These are phyloP conservation scores for Trichomalopsis sarcophagae DNA, from an alignment of 1,140 invertebrate species.

Conservation along the genomic window DNA sequence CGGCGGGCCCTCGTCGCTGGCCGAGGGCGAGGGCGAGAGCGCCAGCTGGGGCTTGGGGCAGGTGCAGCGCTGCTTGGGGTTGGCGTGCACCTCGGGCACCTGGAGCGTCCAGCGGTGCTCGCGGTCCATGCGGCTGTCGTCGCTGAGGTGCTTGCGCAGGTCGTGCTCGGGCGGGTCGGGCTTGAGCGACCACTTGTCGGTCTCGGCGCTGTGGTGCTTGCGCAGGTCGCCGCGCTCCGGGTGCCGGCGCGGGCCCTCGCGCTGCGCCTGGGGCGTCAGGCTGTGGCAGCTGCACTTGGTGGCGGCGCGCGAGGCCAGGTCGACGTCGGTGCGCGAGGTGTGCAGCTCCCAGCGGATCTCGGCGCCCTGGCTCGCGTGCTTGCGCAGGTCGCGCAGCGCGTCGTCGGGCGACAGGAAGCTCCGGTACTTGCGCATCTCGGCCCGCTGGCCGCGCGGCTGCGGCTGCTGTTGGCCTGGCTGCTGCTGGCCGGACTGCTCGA, in stretches of 20 bases:
- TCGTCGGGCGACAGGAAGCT: conserved; percentile 70
- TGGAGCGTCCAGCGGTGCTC: conserved; percentile 61
- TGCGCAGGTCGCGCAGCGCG: conserved; percentile 65
- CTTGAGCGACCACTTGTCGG: conserved; percentile 69
- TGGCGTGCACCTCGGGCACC: conserved; percentile 69
- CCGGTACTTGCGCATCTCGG: conserved; percentile 42
- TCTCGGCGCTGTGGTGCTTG: conserved; percentile 72
- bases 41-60: conserved; percentile 66
- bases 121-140: conserved; percentile 69
- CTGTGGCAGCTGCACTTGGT: conserved; percentile 63
- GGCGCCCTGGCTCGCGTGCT: conserved; percentile 62
- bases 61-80: conserved; percentile 69
- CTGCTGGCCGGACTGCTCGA: conserved; percentile 61
- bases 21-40: conserved; percentile 53
- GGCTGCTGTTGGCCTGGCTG: conserved; percentile 49
- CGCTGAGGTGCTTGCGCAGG: conserved; percentile 70
- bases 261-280: conserved; percentile 56
- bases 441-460: conserved; percentile 65
- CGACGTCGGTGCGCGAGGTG: conserved; percentile 69
- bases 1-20: conserved; percentile 13
- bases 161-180: conserved; percentile 61
- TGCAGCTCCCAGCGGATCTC: conserved; percentile 72
- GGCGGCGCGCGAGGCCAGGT: conserved; percentile 61
- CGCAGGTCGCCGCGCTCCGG: conserved; percentile 67
- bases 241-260: conserved; percentile 61